Conservation (phyloP, 2,113 vertebrate genomes). For the Sialia sialis region DNA sequence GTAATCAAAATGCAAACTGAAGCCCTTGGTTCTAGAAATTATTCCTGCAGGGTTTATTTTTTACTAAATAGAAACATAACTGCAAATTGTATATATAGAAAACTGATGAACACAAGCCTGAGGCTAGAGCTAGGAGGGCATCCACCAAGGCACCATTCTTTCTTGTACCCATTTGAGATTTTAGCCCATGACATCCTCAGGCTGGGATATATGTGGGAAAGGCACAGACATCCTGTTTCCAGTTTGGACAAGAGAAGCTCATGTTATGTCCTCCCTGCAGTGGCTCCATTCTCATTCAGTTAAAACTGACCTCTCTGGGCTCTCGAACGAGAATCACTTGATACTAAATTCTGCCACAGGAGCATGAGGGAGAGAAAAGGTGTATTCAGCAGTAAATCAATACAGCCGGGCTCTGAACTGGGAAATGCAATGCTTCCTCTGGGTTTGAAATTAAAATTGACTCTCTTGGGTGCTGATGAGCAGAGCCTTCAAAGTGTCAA, state of each 20-base stretch:
- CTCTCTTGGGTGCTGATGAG: neutral
- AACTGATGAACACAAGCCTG: neutral
- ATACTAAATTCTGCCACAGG: neutral
- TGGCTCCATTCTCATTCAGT: neutral
- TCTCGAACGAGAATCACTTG: neutral
- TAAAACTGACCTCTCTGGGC: neutral
- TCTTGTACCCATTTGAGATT: neutral
- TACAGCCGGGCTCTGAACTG: neutral
- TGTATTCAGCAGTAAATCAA: neutral
- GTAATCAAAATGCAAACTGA: neutral
- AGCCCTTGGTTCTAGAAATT: neutral
- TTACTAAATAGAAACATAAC: neutral
- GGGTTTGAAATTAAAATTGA: neutral
- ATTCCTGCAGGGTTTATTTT: neutral
- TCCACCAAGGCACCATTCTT: neutral
- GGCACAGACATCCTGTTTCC: neutral
- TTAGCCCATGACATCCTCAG: neutral
- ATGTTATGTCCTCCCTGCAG: neutral
- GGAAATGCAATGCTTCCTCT: neutral
- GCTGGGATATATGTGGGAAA: neutral
- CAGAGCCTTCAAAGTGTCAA: neutral
- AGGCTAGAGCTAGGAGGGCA: neutral
- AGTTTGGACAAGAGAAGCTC: rapidly evolving
- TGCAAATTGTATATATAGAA: neutral
- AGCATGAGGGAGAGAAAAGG: neutral